Evolutionary conservation across 2,888 invertebrate genomes (phyloP).

Genomic region (Andrena haemorrhoa): DNA sequence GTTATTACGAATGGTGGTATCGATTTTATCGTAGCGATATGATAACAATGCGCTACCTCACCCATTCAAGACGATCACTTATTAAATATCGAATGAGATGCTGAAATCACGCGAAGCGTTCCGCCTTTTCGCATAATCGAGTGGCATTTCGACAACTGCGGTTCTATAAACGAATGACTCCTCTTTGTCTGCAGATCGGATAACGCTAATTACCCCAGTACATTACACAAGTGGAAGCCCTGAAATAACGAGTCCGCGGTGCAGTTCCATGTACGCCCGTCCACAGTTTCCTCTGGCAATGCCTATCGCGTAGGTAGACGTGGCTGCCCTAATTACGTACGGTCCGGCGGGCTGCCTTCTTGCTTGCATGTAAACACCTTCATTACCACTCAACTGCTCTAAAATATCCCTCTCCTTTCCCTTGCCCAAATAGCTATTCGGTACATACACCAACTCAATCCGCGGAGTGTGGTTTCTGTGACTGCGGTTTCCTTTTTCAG

Average conservation of each 20-base stretch:
- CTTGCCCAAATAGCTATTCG: conserved; percentile 21
- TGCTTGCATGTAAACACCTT: conserved; percentile 68
- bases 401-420: conserved; percentile 68
- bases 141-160: conserved; percentile 48
- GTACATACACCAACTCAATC: conserved; percentile 42
- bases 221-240: conserved; percentile 55
- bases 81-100: not conserved
- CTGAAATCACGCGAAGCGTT: conserved; percentile 14
- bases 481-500: not conserved
- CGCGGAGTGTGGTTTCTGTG: conserved; percentile 36
- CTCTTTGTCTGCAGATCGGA: conserved; percentile 66
- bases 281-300: conserved; percentile 67
- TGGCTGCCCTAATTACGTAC: conserved; percentile 72
- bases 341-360: conserved; percentile 71
- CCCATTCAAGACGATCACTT: not conserved
- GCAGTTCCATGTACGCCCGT: conserved; percentile 49
- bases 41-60: conserved; percentile 16
- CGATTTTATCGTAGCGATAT: conserved; percentile 5
- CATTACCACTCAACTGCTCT: conserved; percentile 69
- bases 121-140: conserved; percentile 48
- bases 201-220: conserved; percentile 71
- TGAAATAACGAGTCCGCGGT: conserved; percentile 67
- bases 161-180: conserved; percentile 59
- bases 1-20: conserved; percentile 8
- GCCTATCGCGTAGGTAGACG: conserved; percentile 72